These are phyloP conservation scores for Lepidiolamprologus cunningtoni DNA, from an alignment of 2,113 vertebrate species.

Conservation along the genomic window DNA sequence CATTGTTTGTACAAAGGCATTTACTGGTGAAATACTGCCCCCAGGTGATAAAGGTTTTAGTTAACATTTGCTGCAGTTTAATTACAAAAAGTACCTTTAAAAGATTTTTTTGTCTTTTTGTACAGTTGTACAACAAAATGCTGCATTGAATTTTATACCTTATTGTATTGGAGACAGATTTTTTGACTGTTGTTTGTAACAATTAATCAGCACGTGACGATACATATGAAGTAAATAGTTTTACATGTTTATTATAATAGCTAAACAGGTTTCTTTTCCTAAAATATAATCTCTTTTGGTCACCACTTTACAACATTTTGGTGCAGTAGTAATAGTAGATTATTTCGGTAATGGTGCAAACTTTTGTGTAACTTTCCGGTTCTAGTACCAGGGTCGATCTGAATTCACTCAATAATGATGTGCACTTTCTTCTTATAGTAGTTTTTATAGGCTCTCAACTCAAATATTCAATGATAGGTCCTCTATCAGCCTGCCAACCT, in stretches of 20 bases:
- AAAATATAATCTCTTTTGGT: not conserved
- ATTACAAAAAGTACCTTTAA: not conserved
- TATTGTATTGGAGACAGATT: not conserved
- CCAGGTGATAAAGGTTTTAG: not conserved
- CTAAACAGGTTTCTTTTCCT: not conserved
- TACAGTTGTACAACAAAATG: not conserved
- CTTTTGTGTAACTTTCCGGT: not conserved
- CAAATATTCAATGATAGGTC: not conserved
- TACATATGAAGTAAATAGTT: not conserved
- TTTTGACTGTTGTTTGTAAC: constrained; percentile 3
- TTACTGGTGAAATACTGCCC: not conserved
- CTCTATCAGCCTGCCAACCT: not conserved
- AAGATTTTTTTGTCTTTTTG: not conserved
- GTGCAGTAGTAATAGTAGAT: not conserved
- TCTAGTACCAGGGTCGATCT: not conserved
- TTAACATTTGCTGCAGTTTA: not conserved
- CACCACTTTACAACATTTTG: not conserved
- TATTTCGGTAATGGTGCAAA: constrained; percentile 1
- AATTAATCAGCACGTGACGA: not conserved
- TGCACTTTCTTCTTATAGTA: not conserved
- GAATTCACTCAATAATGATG: not conserved
- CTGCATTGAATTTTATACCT: constrained; percentile 12
- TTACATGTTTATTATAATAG: not conserved
- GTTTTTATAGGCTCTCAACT: not conserved
- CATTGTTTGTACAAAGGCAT: not conserved